Evolutionary conservation across 2,797 vertebrate genomes (phyloP).

Genomic region (Neomorphus geoffroyi): DNA sequence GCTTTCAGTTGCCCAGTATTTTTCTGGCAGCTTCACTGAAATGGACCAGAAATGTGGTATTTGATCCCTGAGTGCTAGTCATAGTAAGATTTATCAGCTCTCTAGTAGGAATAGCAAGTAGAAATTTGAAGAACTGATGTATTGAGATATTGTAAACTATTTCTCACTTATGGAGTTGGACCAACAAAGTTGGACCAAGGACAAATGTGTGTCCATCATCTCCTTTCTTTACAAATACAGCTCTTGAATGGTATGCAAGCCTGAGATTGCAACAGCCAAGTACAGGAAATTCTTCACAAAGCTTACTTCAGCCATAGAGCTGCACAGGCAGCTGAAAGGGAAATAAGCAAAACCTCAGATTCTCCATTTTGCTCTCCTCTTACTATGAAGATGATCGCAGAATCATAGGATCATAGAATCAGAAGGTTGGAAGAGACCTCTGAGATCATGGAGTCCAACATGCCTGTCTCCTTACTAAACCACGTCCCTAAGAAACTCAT

Average conservation of each 20-base stretch:
- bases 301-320: not conserved
- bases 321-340: not conserved
- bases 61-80: not conserved
- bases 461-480: too few species aligned
- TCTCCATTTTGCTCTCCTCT: rapidly evolving
- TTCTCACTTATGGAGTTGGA: not conserved
- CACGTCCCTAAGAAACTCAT: too few species aligned
- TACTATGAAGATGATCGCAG: not conserved
- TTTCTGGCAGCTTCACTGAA: not conserved
- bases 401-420: too few species aligned
- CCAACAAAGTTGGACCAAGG: not conserved
- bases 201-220: not conserved
- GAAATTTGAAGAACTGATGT: not conserved
- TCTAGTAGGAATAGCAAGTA: not conserved
- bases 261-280: not conserved
- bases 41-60: not conserved
- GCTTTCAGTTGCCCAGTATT: not conserved
- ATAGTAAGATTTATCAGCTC: not conserved
- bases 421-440: too few species aligned
- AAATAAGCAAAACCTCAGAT: not conserved
- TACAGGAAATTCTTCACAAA: slow-evolving; percentile 12
- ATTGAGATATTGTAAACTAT: not conserved
- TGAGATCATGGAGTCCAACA: too few species aligned
- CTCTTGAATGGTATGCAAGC: not conserved
- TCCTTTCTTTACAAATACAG: not conserved